Evolutionary conservation across 2,888 invertebrate genomes (phyloP).

Genomic region (Orthonychiurus folsomi): DNA sequence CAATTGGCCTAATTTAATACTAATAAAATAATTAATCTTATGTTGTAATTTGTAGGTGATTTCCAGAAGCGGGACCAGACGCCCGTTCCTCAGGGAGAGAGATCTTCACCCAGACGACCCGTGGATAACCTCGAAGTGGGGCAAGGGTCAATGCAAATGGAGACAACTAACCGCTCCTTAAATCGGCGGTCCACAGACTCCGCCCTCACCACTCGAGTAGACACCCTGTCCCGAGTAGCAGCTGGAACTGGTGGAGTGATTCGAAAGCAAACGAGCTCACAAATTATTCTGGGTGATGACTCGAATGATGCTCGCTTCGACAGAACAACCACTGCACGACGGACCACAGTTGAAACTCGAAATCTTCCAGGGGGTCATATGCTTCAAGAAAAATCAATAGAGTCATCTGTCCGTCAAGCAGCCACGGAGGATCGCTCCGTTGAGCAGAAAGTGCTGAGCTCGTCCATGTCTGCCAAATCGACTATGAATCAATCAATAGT

Average conservation of each 20-base stretch:
- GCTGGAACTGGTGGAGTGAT: background rate
- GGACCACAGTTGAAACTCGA: constrained; percentile 32
- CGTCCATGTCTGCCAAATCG: constrained; percentile 38
- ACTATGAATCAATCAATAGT: constrained; percentile 34
- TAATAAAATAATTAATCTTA: background rate
- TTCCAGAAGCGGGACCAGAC: background rate
- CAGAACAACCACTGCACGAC: constrained; percentile 24
- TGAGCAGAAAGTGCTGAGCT: constrained; percentile 37
- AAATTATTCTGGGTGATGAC: constrained; percentile 34
- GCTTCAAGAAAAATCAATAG: constrained; percentile 34
- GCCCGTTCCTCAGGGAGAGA: constrained; percentile 27
- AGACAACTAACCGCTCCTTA: constrained; percentile 23
- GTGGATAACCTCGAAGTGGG: constrained; percentile 38
- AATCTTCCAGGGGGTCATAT: constrained; percentile 36
- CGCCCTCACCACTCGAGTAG: constrained; percentile 2
- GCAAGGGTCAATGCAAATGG: constrained; percentile 32
- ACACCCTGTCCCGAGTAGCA: background rate
- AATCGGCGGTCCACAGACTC: constrained; percentile 19
- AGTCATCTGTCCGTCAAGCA: constrained; percentile 29
- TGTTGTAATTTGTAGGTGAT: constrained; percentile 12
- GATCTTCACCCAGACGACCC: constrained; percentile 34
- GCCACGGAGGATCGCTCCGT: constrained; percentile 28
- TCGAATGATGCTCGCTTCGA: constrained; percentile 36
- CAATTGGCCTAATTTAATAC: constrained; percentile 1
- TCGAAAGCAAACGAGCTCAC: constrained; percentile 24